Conservation (phyloP, 2,888 invertebrate species). For the Catotricha subobsoleta region DNA sequence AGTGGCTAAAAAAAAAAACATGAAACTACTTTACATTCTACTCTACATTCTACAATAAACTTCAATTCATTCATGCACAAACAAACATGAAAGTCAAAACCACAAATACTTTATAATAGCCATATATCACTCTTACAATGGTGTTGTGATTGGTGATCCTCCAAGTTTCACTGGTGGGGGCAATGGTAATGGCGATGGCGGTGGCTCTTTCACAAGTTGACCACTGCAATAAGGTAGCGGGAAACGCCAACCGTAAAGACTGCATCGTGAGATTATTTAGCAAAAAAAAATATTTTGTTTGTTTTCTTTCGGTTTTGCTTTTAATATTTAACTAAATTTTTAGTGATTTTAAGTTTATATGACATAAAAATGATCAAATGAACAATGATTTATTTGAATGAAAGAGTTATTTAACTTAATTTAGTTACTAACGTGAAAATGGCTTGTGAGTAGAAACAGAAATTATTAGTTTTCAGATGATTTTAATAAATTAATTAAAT, state of each 20-base stretch:
- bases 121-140: no score
- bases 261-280: conserved; percentile 24
- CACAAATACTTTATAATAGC: no score
- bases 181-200: conserved; percentile 61
- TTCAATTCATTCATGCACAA: no score
- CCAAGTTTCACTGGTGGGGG: conserved; percentile 61
- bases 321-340: not conserved
- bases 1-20: no score
- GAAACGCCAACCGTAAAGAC: conserved; percentile 93
- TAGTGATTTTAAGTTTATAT: not conserved
- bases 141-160: conserved; percentile 46
- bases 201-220: conserved; percentile 47
- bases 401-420: not conserved
- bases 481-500: no score
- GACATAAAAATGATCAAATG: not conserved
- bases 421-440: conserved; percentile 2
- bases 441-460: no score
- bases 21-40: no score
- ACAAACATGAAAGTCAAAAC: conserved; percentile 15
- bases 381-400: not conserved
- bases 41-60: no score
- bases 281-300: conserved; percentile 5
- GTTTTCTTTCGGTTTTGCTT: not conserved
- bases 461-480: no score
- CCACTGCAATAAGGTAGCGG: conserved; percentile 92